Base-by-base conservation (phyloP, 1,140 invertebrate species). In the Neotoxoptera formosana region DNA sequence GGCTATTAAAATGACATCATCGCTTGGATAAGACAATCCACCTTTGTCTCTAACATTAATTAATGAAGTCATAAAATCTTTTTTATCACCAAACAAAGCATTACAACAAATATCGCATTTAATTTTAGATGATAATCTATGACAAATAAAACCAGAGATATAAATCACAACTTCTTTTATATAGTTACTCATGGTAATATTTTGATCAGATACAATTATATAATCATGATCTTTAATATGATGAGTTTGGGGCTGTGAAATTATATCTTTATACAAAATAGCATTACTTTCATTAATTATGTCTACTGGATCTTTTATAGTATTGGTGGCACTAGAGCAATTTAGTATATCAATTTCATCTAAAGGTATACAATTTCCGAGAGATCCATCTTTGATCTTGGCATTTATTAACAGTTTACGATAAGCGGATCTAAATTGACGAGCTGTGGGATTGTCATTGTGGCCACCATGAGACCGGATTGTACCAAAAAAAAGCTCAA, bases 401-500 rank as follows among this genome's bases (percentile, higher is more conserved):
- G 36, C 11, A 41, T 91, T n/a, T 60, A 91, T 60, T 36, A 67
- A 60, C 7, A 53, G 9, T 36, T 91, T 91, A 56, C 41, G n/a
- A 60, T 60, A 91, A 45, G 53, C 90, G 2, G 90, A 34, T 60
- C 41, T 53, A 56, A 34, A 90, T 36, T 90, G 89, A 23, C 89
- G 89, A 34, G 48, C 30, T 41, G 89, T 90, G 1, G 51, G 89
- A 56, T 90, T 90, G 11, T 60, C 21, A 34, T 90, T 90, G 51
- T 56, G 36, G 30, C 51, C 89, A 90, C 89, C 89, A 20, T 90
- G 89, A 41, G 48, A 60, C 25, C 89, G 21, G 7, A 90, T 60
- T n/a, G 25, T 56, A 36, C 53, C 89, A 90, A 90, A 90, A 90
- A 90, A 90, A 3, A 90, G 23, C 51, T 90, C 89, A 23, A 90